Base-by-base conservation (phyloP, 2,113 vertebrate genomes). In the Suncus etruscus region DNA sequence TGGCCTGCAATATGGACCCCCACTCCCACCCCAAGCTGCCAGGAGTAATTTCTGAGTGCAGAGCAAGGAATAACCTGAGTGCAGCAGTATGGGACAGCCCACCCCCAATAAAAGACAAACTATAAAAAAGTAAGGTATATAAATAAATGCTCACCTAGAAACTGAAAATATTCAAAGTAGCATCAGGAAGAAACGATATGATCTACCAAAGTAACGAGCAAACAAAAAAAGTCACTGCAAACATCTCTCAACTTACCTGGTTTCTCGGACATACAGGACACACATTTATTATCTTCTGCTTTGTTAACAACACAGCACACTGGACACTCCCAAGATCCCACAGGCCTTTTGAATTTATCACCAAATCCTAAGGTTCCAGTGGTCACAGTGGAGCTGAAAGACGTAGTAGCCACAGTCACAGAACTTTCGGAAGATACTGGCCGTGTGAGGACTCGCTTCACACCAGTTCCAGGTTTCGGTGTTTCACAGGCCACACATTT, bases 401-500 rank as follows among this genome's bases (percentile, higher is more conserved):
- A 94, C 12, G 96, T 94, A 32, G 88, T 39, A 11, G 97, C 95
- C 48, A 92, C 81, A 54, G 97, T 93, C 91, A 96, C 96, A 31
- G 97, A 90, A 86, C n/a, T 98, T 85, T 98, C 98, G 8, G 97
- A 97, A 94, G 96, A 97, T 58, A 95, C 58, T 3, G 98, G 97
- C 92, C 99, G 94, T 1, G 98, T 98, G 89, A 99, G 96, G 75
- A 97, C 98, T 86, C 98, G 97, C 95, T 98, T 99, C 20, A 99
- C 98, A 91, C 98, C 99, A 6, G 98, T 99, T 63, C 99, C 99
- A n/a, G 99, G 98, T 97, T 99, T 99, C 70, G 99, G 98, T 3
- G 98, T 99, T 85, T 99, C 99, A 94, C 99, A 99, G 1, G 99
- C 99, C 94, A 99, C 95, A 89, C 99, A 99, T 96, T 99, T 99